Percentiles rank a stretch among this genome's conserved stretches.
Conservation (phyloP, 2,888 invertebrate genomes). For the Drosophila putrida region DNA sequence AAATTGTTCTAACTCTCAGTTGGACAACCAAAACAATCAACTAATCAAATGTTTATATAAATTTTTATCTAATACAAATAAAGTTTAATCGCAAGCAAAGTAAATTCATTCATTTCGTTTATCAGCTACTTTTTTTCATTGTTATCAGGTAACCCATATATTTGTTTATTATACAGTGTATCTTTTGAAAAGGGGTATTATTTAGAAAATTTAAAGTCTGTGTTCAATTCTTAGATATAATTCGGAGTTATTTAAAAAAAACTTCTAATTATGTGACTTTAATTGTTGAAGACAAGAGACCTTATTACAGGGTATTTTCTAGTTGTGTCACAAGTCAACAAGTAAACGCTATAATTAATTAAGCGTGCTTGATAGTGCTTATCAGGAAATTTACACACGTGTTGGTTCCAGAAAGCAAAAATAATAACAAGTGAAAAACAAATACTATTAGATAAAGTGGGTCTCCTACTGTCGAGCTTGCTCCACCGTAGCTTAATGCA, state of each 20-base stretch:
- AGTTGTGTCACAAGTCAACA: neutral
- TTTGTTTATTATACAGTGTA: no score
- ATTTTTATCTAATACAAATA: conserved; percentile 9
- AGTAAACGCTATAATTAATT: neutral
- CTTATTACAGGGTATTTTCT: conserved; percentile 4
- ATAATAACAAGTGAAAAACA: neutral
- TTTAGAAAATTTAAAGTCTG: no score
- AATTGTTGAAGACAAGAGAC: no score
- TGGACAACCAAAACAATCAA: neutral
- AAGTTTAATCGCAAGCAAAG: conserved; percentile 14
- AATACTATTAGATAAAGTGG: neutral
- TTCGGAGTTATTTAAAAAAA: no score
- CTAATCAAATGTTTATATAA: neutral
- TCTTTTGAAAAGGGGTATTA: neutral
- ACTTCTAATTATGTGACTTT: neutral
- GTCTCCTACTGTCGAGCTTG: no score
- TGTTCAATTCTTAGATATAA: no score
- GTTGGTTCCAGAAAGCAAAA: neutral
- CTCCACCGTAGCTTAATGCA: no score
- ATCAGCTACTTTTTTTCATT: neutral
- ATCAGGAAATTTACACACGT: neutral
- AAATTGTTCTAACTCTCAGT: conserved; percentile 2
- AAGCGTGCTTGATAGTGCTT: neutral
- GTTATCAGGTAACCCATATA: neutral
- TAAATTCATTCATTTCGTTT: neutral